Percentiles rank a stretch among this genome's conserved stretches.
These are phyloP conservation scores for Protonemura montana DNA, from an alignment of 2,888 invertebrate species.

Conservation along the genomic window DNA sequence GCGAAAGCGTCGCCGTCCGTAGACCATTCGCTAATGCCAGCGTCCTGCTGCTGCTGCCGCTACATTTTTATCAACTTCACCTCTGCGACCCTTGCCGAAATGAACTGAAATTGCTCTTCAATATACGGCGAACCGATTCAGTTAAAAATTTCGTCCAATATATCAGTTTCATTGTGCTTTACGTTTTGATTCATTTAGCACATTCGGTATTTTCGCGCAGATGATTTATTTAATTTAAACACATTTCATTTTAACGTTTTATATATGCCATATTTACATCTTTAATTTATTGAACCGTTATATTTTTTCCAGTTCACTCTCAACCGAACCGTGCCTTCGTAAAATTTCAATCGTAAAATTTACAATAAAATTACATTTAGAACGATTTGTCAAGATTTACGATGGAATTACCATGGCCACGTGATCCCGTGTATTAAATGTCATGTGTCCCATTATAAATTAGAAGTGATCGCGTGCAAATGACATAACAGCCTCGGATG, in stretches of 20 bases:
- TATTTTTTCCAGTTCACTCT: background rate
- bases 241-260: slow-evolving; percentile 7
- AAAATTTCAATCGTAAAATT: slow-evolving; percentile 9
- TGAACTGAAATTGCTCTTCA: background rate
- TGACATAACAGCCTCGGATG: background rate
- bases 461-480: background rate
- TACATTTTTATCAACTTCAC: background rate
- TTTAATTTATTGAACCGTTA: background rate
- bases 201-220: background rate
- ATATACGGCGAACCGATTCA: background rate
- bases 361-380: slow-evolving; percentile 5
- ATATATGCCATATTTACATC: background rate
- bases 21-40: no score
- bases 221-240: slow-evolving; percentile 5
- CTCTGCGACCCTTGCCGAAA: background rate
- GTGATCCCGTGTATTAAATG: background rate
- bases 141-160: background rate
- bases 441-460: slow-evolving; percentile 7
- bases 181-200: background rate
- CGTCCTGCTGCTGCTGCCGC: no score
- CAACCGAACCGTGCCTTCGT: background rate
- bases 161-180: background rate
- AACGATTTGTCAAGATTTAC: background rate
- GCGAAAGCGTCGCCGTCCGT: no score
- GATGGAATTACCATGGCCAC: background rate